Conservation (phyloP, 2,113 vertebrate species). For the Siniperca chuatsi region DNA sequence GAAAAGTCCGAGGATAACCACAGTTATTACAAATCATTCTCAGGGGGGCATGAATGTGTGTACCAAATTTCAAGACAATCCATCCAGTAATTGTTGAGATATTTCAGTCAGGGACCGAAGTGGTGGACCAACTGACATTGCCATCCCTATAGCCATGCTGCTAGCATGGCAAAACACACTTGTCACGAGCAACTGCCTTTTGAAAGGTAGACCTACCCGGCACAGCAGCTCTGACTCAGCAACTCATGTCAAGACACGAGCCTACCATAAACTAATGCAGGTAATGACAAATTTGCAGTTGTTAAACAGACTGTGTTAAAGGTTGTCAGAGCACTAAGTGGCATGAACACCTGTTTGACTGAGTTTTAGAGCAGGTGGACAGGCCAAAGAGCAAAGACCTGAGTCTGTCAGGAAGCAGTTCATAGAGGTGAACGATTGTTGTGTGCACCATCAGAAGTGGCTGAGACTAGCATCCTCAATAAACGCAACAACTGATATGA, state of each 20-base stretch:
- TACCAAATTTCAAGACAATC: background rate
- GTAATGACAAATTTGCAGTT: constrained; percentile 59
- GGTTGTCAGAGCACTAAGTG: constrained; percentile 22
- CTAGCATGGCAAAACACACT: background rate
- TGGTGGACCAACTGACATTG: background rate
- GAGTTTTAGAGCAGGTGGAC: constrained; percentile 75
- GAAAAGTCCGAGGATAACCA: background rate
- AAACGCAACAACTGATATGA: constrained; percentile 65
- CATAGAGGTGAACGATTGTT: constrained; percentile 1
- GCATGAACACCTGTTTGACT: constrained; percentile 75
- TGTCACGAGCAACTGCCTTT: constrained; percentile 34
- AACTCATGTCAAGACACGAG: constrained; percentile 42
- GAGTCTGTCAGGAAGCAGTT: constrained; percentile 57
- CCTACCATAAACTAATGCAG: constrained; percentile 40
- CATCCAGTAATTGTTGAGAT: background rate
- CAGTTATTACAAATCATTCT: background rate
- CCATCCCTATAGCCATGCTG: too few relatives aligned
- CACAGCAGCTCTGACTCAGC: constrained; percentile 50
- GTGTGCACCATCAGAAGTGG: constrained; percentile 9
- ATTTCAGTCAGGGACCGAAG: too few relatives aligned
- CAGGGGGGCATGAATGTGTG: background rate
- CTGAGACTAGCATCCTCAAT: constrained; percentile 48
- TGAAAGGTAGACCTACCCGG: background rate
- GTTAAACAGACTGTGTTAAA: constrained; percentile 51
- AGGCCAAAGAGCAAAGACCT: constrained; percentile 65